phyloP scores from a whole-genome alignment of 2,797 vertebrate genomes.

The Etheostoma perlongum region DNA sequence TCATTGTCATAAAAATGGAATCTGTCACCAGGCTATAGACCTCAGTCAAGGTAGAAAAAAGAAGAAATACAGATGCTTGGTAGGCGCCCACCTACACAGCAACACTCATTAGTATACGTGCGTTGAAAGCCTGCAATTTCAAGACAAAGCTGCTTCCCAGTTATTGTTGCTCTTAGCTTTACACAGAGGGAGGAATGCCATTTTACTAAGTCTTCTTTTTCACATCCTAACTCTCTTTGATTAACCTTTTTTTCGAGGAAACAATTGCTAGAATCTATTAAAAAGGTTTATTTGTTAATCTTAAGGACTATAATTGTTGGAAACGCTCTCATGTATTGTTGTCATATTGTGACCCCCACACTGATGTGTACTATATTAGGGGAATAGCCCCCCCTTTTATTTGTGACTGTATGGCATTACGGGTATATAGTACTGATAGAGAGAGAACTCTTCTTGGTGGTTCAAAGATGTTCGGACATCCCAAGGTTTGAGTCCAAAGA shows the following conservation, averaged over 20 bases:
- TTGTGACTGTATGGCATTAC: neutral
- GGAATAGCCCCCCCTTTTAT: rapidly evolving
- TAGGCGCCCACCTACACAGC: conserved; percentile 59
- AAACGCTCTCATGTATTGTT: neutral
- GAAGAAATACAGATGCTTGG: conserved; percentile 58
- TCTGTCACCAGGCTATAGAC: conserved; percentile 62
- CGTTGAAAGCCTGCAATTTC: conserved; percentile 47
- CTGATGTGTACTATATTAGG: neutral
- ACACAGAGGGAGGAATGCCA: conserved; percentile 38
- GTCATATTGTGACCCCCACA: neutral
- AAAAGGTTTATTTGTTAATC: neutral
- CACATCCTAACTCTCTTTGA: conserved; percentile 13
- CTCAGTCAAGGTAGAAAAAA: conserved; percentile 62
- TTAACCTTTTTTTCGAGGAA: conserved; percentile 7
- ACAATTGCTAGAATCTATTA: conserved; percentile 2
- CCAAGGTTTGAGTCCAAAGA: neutral
- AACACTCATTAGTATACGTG: conserved; percentile 33
- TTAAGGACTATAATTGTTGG: neutral
- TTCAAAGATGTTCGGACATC: neutral
- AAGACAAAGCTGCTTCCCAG: conserved; percentile 43
- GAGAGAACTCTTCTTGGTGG: neutral
- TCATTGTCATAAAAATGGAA: conserved; percentile 82
- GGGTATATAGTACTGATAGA: neutral
- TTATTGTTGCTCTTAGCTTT: conserved; percentile 45
- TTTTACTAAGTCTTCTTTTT: conserved; percentile 43